A percentile compares a stretch with the other conserved stretches of the same genome.
These are phyloP conservation scores for Penaeus monodon DNA, from an alignment of 2,888 invertebrate species.

Conservation along the genomic window DNA sequence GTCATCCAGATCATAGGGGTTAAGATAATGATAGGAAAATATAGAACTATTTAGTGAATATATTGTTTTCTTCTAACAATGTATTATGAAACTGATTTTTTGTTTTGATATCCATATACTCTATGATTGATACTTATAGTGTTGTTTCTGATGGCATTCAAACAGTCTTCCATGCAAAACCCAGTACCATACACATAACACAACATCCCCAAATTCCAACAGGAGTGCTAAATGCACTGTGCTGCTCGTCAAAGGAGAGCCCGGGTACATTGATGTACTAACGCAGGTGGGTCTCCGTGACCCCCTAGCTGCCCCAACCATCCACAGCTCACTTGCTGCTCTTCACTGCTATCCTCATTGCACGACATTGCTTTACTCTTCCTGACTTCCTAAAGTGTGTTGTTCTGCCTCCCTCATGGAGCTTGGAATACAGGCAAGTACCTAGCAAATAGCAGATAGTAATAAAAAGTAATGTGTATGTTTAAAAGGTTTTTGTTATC, in stretches of 20 bases:
- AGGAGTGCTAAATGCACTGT: slow-evolving; percentile 86
- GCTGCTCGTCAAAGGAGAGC: slow-evolving; percentile 83
- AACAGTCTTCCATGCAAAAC: no score
- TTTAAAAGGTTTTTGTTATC: background rate
- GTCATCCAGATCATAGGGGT: no score
- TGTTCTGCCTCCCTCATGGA: slow-evolving; percentile 87
- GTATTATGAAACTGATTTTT: no score
- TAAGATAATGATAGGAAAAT: no score
- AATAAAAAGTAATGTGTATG: background rate
- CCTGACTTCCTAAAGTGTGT: slow-evolving; percentile 95
- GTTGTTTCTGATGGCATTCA: no score
- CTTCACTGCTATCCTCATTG: slow-evolving; percentile 91
- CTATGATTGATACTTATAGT: no score
- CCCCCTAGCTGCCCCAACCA: slow-evolving; percentile 81
- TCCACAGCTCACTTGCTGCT: slow-evolving; percentile 95
- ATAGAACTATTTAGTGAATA: no score
- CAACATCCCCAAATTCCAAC: background rate
- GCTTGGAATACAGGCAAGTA: slow-evolving; percentile 75
- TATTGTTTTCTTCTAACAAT: no score
- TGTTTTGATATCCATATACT: no score
- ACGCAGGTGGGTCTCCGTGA: slow-evolving; percentile 83
- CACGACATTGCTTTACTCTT: slow-evolving; percentile 93
- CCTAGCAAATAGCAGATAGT: background rate
- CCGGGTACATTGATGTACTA: slow-evolving; percentile 87
- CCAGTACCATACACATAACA: no score